Evolutionary conservation across 2,113 vertebrate species (phyloP).

Genomic region (Cephalopholis sonnerati): DNA sequence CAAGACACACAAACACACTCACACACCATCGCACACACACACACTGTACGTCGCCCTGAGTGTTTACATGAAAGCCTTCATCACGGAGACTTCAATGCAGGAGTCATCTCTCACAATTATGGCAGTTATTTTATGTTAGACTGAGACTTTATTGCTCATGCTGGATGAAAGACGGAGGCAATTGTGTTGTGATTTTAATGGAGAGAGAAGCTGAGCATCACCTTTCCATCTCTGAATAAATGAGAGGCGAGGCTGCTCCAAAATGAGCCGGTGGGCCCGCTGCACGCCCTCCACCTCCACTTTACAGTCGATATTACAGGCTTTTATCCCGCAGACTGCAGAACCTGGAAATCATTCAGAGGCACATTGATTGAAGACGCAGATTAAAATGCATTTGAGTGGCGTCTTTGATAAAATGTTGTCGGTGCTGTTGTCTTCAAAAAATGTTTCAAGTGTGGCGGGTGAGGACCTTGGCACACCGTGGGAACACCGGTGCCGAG

Average conservation of each 20-base stretch:
- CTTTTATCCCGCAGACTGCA: constrained; percentile 47
- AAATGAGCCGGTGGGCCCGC: constrained; percentile 43
- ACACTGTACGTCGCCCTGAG: background rate
- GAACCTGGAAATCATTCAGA: constrained; percentile 32
- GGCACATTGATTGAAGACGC: constrained; percentile 43
- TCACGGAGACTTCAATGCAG: background rate
- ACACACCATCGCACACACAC: background rate
- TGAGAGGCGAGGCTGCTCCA: constrained; percentile 25
- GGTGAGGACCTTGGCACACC: constrained; percentile 23
- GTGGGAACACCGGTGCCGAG: background rate
- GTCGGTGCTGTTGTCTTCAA: constrained; percentile 15
- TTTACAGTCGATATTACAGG: constrained; percentile 35
- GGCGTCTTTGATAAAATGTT: constrained; percentile 45
- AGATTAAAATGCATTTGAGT: constrained; percentile 57
- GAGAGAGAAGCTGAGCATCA: constrained; percentile 48
- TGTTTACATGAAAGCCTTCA: constrained; percentile 38
- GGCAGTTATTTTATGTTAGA: constrained; percentile 52
- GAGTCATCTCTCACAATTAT: constrained; percentile 55
- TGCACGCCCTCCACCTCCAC: constrained; percentile 31
- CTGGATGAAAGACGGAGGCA: constrained; percentile 45
- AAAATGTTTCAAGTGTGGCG: constrained; percentile 7
- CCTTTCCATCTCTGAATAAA: constrained; percentile 59
- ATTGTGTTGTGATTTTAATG: constrained; percentile 49
- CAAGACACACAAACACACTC: background rate
- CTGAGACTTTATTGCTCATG: constrained; percentile 44